Conservation (phyloP, 1,140 invertebrate genomes). For the Drosophila funebris region DNA sequence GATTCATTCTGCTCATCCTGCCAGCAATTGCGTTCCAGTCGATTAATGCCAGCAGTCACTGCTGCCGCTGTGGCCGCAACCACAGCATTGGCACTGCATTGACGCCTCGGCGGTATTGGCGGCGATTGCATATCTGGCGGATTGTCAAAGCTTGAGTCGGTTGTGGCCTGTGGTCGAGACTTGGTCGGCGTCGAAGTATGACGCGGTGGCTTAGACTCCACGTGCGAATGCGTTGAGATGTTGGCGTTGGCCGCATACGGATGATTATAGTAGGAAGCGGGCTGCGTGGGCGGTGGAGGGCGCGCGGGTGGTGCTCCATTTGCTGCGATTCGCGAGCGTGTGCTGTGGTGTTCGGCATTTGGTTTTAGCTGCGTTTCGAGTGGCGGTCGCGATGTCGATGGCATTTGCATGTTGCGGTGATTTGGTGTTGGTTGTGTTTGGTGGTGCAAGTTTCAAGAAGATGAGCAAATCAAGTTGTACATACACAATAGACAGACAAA, state of each 20-base stretch:
- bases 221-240: conserved; percentile 31
- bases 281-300: conserved; percentile 60
- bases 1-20: conserved; percentile 57
- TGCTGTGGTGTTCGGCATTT: conserved; percentile 53
- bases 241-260: conserved; percentile 52
- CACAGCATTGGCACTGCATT: conserved; percentile 58
- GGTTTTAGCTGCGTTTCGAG: conserved; percentile 74
- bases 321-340: conserved; percentile 22
- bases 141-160: conserved; percentile 71
- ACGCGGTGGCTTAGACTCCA: conserved; percentile 57
- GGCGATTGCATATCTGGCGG: conserved; percentile 80
- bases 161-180: conserved; percentile 44
- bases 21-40: conserved; percentile 77
- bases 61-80: conserved; percentile 74
- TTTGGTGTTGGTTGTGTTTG: conserved; percentile 34
- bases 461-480: conserved; percentile 48
- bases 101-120: conserved; percentile 77
- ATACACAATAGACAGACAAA: conserved; percentile 49
- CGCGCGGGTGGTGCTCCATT: conserved; percentile 63
- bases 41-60: conserved; percentile 71
- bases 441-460: conserved; percentile 47
- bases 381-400: conserved; percentile 32
- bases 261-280: conserved; percentile 74
- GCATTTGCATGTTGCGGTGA: conserved; percentile 24
- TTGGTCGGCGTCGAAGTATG: conserved; percentile 62